Conservation (phyloP, 1,140 invertebrate genomes). For the Drosophila watanabei region DNA sequence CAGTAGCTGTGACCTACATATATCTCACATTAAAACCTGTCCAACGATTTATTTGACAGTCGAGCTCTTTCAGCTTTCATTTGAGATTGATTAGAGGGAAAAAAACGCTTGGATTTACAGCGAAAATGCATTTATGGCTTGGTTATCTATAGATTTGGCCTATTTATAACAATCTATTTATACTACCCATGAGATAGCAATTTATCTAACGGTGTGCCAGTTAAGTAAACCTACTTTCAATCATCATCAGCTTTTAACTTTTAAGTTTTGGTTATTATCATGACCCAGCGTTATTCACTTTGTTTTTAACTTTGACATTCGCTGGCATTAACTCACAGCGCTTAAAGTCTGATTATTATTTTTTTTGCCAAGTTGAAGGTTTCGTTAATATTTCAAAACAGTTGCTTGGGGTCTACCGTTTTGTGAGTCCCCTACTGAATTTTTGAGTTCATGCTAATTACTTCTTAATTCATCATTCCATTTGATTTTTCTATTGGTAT, state of each 20-base stretch:
- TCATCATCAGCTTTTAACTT: constrained; percentile 31
- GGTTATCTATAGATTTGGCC: not conserved
- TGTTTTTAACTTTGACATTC: constrained; percentile 49
- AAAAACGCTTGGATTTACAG: constrained; percentile 10
- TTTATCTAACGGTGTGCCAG: constrained; percentile 12
- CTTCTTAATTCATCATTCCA: constrained; percentile 5
- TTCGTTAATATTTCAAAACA: constrained; percentile 25
- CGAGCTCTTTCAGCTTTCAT: not conserved
- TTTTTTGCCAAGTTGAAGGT: constrained; percentile 56
- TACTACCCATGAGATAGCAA: not conserved
- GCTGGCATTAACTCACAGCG: constrained; percentile 11
- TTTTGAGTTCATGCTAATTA: not conserved
- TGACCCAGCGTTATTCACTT: constrained; percentile 46
- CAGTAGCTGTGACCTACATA: constrained; percentile 28
- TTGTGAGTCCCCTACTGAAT: constrained; percentile 19
- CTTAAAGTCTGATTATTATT: constrained; percentile 9
- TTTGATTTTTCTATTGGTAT: not conserved
- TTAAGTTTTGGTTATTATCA: constrained; percentile 31
- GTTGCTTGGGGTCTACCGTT: not conserved
- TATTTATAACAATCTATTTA: not conserved
- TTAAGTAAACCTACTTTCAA: not conserved
- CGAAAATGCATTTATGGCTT: constrained; percentile 36
- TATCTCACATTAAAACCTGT: constrained; percentile 9
- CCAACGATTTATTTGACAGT: constrained; percentile 22
- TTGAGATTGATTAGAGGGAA: not conserved